Evolutionary conservation across 2,113 vertebrate genomes (phyloP), one percentile per base, ranked within the genome.

Genomic region (Serilophus lunatus): DNA sequence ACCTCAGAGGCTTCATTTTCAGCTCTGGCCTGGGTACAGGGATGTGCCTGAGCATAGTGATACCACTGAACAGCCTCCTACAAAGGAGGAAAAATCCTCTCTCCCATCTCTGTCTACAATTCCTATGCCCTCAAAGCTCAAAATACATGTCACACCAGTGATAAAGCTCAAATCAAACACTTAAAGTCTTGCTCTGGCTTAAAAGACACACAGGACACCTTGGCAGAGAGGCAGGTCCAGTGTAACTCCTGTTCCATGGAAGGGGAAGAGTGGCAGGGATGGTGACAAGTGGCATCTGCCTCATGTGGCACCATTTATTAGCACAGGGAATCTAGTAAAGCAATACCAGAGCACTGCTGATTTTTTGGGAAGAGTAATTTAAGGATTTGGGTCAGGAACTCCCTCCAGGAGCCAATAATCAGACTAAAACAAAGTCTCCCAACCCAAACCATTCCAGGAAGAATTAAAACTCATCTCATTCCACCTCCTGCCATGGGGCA

Each of bases 61-160:
- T 98, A 98, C 98, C 98, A 98, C 78, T 98, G 98, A 94, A 97
- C 97, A 97, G 97, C 97, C 92, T 98, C 98, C 98, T 98, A 79
- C 18, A 86, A 72, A 31, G 90, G 72, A 61, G 92, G 94, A 86
- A 26, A 94, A 93, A 92, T 28, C 72, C 87, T 59, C 87, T 59
- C 95, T 87, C 70, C 95, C 60, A 17, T 42, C 66, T 9, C 91
- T 90, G 80, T 13, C 90, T 45, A 35, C 74, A 44, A 1, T 6
- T n/a, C 31, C 7, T 2, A 64, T 0, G 12, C 14, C 56, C 33
- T 57, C 38, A 79, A 9, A 81, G 31, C 49, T 2, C 60, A 26
- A 6, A 77, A 56, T 49, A 60, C 1, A 10, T 40, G 45, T 3
- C 63, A 49, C 24, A 42, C 3, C 38, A 40, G 12, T 6, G 40